Percentiles rank a stretch among this genome's conserved stretches.
These are phyloP conservation scores for Pedionomus torquatus DNA, from an alignment of 2,113 vertebrate genomes.

Conservation along the genomic window DNA sequence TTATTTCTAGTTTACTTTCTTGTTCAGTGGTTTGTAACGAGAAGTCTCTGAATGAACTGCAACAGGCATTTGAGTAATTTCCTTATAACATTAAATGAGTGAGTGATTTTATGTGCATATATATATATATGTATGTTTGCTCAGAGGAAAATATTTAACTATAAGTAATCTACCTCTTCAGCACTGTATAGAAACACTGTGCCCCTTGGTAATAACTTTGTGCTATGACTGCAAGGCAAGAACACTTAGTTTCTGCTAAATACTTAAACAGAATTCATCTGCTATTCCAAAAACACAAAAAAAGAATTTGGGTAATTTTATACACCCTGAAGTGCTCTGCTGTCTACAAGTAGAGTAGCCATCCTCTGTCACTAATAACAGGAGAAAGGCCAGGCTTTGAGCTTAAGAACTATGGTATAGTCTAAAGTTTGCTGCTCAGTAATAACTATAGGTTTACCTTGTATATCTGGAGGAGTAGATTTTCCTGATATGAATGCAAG, in stretches of 20 bases:
- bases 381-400: background rate
- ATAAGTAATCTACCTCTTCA: background rate
- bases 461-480: background rate
- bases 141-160: background rate
- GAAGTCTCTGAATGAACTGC: background rate
- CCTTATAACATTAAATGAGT: background rate
- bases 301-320: background rate
- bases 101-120: background rate
- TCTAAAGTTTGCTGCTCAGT: background rate
- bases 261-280: background rate
- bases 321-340: background rate
- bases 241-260: background rate
- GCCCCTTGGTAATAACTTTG: background rate
- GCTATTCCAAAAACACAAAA: background rate
- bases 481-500: background rate
- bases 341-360: background rate
- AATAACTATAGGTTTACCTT: background rate
- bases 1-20: background rate
- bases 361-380: background rate
- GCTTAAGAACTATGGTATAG: background rate
- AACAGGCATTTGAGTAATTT: background rate
- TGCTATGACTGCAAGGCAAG: background rate
- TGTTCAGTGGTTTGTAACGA: background rate
- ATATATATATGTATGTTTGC: background rate
- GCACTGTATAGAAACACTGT: background rate